These are phyloP conservation scores for Cotesia glomerata DNA, from an alignment of 1,140 invertebrate genomes.

Conservation along the genomic window DNA sequence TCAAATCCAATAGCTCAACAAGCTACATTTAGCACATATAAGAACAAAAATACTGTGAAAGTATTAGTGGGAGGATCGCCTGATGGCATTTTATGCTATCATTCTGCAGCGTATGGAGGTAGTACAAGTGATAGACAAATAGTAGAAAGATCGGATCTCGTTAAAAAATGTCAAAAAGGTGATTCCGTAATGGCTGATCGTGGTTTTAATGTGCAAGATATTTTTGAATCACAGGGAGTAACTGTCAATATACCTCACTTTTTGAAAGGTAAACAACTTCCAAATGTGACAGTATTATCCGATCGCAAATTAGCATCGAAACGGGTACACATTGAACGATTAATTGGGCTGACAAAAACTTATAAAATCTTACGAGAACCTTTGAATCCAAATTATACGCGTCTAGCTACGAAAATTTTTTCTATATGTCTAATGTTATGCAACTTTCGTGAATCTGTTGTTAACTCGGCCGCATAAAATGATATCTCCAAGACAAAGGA, in stretches of 20 bases:
- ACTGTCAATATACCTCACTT: slow-evolving; percentile 16
- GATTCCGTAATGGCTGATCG: slow-evolving; percentile 25
- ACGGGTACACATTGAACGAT: too few relatives aligned
- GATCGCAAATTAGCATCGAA: too few relatives aligned
- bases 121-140: slow-evolving; percentile 27
- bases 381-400: background rate
- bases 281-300: too few relatives aligned
- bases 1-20: slow-evolving; percentile 39
- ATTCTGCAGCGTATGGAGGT: slow-evolving; percentile 15
- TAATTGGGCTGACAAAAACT: background rate
- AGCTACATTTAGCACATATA: slow-evolving; percentile 44
- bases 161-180: background rate
- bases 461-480: background rate
- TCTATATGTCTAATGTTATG: background rate
- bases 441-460: slow-evolving; percentile 1
- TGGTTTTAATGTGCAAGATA: slow-evolving; percentile 22
- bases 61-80: slow-evolving; percentile 15
- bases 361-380: background rate
- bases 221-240: slow-evolving; percentile 15
- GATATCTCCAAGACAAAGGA: background rate
- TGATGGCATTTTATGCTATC: slow-evolving; percentile 9
- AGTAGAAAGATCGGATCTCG: slow-evolving; percentile 14
- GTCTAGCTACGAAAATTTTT: background rate
- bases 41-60: slow-evolving; percentile 36
- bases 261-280: slow-evolving; percentile 5